Evolutionary conservation across 2,113 vertebrate species (phyloP), one percentile per base, ranked within the genome.

Genomic region (Sisor rabdophorus): DNA sequence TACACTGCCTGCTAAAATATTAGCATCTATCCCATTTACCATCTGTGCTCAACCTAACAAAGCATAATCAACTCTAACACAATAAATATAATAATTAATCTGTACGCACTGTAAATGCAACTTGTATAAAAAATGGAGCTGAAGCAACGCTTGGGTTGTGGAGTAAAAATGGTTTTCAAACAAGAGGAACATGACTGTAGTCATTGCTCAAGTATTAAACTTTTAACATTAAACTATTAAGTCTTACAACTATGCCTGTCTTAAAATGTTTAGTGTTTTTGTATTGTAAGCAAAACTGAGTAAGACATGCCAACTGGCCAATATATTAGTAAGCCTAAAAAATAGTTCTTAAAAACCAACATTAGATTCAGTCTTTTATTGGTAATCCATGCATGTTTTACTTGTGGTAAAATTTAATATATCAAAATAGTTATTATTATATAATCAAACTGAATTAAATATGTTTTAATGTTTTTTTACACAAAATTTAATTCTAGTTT

Each of bases 21-120:
- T 26, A 19, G 16, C 13, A 26, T 77, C 74, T 81, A 26, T 71
- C 47, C 36, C 36, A 50, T 56, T 24, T 70, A 81, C 79, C 72
- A 73, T 73, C 77, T 85, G 63, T 30, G 63, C 40, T 69, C 20
- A 20, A 52, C 0, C 56, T 48, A 48, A 48, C 19, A 59, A 26
- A 56, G 54, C 32, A 72, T 58, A 36, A 55, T 40, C n/a, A 11
- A 47, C 20, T 58, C 70, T 28, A 71, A 44, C 13, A 19, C 19
- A 72, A 15, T 67, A 15, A 24, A 24, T 67, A 48, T 67, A 67
- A 67, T 48, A 47, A 47, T 48, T 8, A 48, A 22, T 24, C 40
- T 47, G 40, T 67, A 48, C n/a, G 16, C 8, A 48, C 64, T 26
- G 44, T 67, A 3, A 69, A 52, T 52, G 17, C 11, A 69, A 52